Evolutionary conservation across 1,140 invertebrate genomes (phyloP).

Genomic region (Polyergus mexicanus): DNA sequence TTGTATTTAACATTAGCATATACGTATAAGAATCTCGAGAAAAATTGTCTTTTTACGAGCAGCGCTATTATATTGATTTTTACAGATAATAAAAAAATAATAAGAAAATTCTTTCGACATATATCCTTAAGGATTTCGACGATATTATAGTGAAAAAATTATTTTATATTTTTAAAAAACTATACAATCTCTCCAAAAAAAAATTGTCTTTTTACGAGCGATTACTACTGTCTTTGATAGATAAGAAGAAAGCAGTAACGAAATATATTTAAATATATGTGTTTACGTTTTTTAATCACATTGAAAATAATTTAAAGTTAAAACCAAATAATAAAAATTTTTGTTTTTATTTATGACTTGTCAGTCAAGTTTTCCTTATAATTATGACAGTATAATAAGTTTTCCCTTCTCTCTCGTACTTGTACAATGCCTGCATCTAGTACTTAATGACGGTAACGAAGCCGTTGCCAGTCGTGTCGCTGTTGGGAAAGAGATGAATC

Average conservation of each 20-base stretch:
- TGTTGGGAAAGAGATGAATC: slow-evolving; percentile 14
- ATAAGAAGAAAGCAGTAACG: too few relatives aligned
- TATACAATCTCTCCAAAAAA: too few relatives aligned
- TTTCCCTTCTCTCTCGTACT: neutral
- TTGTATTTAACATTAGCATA: too few relatives aligned
- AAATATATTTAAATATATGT: neutral
- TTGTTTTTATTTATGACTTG: too few relatives aligned
- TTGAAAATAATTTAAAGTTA: too few relatives aligned
- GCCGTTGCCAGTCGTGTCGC: slow-evolving; percentile 11
- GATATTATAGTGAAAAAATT: neutral
- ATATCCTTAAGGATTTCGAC: neutral
- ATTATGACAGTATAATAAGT: neutral
- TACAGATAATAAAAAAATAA: neutral
- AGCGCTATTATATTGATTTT: neutral
- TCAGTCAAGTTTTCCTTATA: too few relatives aligned
- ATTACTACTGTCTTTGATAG: too few relatives aligned
- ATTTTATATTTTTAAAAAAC: neutral
- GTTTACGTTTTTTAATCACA: too few relatives aligned
- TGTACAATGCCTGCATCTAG: slow-evolving; percentile 10
- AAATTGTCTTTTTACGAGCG: too few relatives aligned
- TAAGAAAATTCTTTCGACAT: neutral
- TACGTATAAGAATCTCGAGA: neutral
- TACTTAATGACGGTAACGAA: slow-evolving; percentile 63
- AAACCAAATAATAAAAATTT: too few relatives aligned
- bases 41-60: neutral